phyloP scores from a whole-genome alignment of 2,888 invertebrate species.

The Acanthococcus lagerstroemiae region DNA sequence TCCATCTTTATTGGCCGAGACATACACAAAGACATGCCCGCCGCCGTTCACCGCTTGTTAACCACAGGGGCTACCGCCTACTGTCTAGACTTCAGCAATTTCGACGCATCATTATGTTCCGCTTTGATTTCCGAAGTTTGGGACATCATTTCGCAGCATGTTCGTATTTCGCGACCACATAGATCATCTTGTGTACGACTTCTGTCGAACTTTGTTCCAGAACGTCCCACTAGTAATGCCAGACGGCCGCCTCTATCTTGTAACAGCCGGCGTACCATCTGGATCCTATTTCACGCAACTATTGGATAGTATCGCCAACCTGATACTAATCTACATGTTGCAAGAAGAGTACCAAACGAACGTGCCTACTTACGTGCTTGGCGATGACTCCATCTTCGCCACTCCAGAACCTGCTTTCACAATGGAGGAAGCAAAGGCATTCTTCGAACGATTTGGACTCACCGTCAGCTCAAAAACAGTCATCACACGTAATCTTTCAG shows the following conservation, averaged over 20 bases:
- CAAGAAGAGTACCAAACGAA: too few relatives aligned
- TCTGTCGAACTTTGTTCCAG: neutral
- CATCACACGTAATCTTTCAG: neutral
- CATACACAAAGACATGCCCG: conserved; percentile 10
- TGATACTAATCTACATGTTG: neutral
- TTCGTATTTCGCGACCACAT: neutral
- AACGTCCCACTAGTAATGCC: conserved; percentile 7
- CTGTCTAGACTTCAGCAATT: neutral
- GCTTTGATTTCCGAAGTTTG: neutral
- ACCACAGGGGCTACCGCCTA: neutral
- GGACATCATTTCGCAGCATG: neutral
- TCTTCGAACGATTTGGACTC: neutral
- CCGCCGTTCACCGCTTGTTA: neutral
- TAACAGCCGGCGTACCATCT: neutral
- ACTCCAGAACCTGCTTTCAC: neutral
- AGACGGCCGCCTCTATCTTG: neutral
- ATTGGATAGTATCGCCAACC: neutral
- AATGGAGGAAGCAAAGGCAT: neutral
- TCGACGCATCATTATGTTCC: neutral
- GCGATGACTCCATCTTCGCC: conserved; percentile 1
- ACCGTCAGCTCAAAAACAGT: neutral
- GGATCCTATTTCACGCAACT: neutral
- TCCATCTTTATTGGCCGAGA: neutral
- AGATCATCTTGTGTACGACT: neutral
- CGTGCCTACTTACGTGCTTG: neutral